Conservation (phyloP, 2,888 invertebrate genomes). For the Salticus scenicus region DNA sequence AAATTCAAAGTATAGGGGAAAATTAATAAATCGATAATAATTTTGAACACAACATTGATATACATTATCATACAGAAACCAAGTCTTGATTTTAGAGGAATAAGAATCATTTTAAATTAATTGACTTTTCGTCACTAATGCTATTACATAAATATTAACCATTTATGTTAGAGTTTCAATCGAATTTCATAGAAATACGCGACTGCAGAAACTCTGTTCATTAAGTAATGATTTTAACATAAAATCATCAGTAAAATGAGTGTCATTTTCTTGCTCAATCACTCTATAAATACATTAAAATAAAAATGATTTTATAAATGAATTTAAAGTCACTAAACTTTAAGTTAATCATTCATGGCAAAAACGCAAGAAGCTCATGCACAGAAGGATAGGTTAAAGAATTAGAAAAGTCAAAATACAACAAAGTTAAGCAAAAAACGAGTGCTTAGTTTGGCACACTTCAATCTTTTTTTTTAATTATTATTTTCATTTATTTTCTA, state of each 20-base stretch:
- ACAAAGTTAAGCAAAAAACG: background rate
- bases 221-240: background rate
- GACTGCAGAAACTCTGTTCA: background rate
- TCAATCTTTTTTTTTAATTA: background rate
- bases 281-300: background rate
- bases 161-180: background rate
- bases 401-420: slow-evolving; percentile 1
- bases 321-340: background rate
- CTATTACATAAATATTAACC: background rate
- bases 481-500: slow-evolving; percentile 1
- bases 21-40: background rate
- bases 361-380: slow-evolving; percentile 17
- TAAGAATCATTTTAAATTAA: background rate
- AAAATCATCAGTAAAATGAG: background rate
- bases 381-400: background rate
- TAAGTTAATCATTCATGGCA: slow-evolving; percentile 23
- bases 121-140: background rate
- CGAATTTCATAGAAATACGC: slow-evolving; percentile 5
- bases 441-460: slow-evolving; percentile 19
- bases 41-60: background rate
- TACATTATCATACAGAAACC: too few species aligned
- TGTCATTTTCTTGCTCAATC: slow-evolving; percentile 11
- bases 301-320: background rate
- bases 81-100: background rate
- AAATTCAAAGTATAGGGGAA: background rate